Conservation (phyloP, 1,140 invertebrate species). For the Drosophila setifemur region DNA sequence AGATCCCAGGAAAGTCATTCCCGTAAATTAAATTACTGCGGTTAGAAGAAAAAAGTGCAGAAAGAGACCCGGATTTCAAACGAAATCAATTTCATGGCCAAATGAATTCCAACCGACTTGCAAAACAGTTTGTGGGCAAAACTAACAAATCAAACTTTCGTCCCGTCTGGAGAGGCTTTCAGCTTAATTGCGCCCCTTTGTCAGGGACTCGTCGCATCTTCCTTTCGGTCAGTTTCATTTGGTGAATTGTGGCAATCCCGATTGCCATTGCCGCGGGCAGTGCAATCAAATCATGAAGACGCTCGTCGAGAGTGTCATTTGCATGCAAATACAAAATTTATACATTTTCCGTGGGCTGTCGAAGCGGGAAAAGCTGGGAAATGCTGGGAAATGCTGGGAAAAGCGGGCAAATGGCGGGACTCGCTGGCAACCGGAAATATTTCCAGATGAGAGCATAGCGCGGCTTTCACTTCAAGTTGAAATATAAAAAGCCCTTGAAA, state of each 20-base stretch:
- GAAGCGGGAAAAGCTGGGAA: too few species aligned
- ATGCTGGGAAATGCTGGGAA: not conserved
- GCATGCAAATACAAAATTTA: conserved; percentile 48
- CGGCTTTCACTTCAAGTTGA: conserved; percentile 28
- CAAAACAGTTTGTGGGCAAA: not conserved
- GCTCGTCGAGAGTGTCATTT: conserved; percentile 36
- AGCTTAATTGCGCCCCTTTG: conserved; percentile 41
- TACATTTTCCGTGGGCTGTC: conserved; percentile 12
- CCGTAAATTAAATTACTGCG: conserved; percentile 38
- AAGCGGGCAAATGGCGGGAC: not conserved
- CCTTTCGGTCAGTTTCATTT: conserved; percentile 21
- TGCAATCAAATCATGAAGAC: conserved; percentile 51
- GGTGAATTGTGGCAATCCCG: conserved; percentile 2
- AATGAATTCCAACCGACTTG: conserved; percentile 1
- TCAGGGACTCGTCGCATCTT: not conserved
- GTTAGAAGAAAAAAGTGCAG: not conserved
- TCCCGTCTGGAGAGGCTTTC: conserved; percentile 24
- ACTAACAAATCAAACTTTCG: conserved; percentile 14
- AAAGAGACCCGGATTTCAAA: not conserved
- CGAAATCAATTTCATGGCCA: conserved; percentile 39
- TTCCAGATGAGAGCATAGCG: conserved; percentile 30
- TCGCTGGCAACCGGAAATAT: conserved; percentile 3
- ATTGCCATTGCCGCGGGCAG: conserved; percentile 4
- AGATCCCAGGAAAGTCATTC: not conserved
- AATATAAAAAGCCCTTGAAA: conserved; percentile 66